These are phyloP conservation scores for Elachura formosa DNA, from an alignment of 2,113 vertebrate species.

Conservation along the genomic window DNA sequence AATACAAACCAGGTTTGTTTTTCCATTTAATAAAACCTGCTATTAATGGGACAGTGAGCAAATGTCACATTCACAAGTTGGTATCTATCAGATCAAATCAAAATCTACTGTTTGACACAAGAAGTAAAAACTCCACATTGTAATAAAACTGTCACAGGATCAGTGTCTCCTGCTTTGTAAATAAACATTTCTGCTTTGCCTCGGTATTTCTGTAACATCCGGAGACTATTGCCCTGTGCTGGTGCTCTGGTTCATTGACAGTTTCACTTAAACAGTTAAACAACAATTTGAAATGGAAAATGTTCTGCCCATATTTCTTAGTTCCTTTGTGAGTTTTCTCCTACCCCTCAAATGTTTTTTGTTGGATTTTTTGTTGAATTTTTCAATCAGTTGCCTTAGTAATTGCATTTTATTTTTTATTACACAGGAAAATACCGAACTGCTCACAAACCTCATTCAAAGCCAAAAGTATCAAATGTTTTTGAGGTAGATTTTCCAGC, in stretches of 20 bases:
- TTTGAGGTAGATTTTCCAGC: conserved; percentile 71
- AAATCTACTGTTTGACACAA: conserved; percentile 52
- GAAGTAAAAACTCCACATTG: conserved; percentile 8
- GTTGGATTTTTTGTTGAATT: neutral
- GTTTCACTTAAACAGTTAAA: conserved; percentile 53
- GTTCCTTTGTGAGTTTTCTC: neutral
- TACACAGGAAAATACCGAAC: conserved; percentile 80
- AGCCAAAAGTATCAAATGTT: conserved; percentile 80
- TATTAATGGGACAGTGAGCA: neutral
- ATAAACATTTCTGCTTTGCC: conserved; percentile 59
- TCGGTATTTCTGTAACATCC: conserved; percentile 51
- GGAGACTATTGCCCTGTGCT: conserved; percentile 60
- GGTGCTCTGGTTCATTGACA: conserved; percentile 65
- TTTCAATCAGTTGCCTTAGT: neutral
- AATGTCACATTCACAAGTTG: conserved; percentile 6
- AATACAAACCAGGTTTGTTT: neutral
- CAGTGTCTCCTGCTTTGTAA: conserved; percentile 65
- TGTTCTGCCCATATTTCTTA: neutral
- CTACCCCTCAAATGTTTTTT: neutral
- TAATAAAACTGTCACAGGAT: conserved; percentile 58
- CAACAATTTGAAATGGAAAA: conserved; percentile 27
- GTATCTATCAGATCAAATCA: conserved; percentile 54
- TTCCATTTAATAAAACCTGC: neutral
- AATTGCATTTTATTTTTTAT: neutral
- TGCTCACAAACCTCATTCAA: conserved; percentile 90